Conservation (phyloP, 2,113 vertebrate species). For the Pachycephala philippinensis region DNA sequence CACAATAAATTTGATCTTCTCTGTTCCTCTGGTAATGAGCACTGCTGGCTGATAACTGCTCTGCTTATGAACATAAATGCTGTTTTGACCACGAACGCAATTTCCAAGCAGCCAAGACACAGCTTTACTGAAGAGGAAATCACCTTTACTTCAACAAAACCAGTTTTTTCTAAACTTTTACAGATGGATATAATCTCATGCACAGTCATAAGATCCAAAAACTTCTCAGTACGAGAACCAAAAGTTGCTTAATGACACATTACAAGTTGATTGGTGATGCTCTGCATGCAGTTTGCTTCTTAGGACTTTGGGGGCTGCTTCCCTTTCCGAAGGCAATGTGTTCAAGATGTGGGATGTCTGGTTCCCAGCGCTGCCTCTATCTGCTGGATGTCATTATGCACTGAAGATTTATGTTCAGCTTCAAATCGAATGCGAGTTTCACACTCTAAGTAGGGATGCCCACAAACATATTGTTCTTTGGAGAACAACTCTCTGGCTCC, state of each 20-base stretch:
- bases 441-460: slow-evolving; percentile 68
- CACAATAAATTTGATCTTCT: background rate
- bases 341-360: background rate
- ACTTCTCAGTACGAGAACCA: background rate
- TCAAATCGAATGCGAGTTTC: background rate
- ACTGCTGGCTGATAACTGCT: background rate
- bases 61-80: background rate
- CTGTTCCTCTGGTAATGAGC: background rate
- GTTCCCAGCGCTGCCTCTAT: background rate
- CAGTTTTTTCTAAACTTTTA: background rate
- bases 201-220: background rate
- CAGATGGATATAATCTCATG: background rate
- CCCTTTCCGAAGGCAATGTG: background rate
- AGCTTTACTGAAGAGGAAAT: slow-evolving; percentile 23
- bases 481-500: slow-evolving; percentile 94
- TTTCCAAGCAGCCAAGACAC: background rate
- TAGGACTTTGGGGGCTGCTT: background rate
- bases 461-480: slow-evolving; percentile 96
- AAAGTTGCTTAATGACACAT: background rate
- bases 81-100: background rate
- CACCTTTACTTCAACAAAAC: background rate
- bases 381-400: slow-evolving; percentile 1
- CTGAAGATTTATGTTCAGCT: slow-evolving; percentile 1
- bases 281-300: background rate
- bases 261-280: background rate